Evolutionary conservation across 2,888 invertebrate species (phyloP), one percentile per base, ranked within the genome.

Genomic region (Chrysina gloriosa): DNA sequence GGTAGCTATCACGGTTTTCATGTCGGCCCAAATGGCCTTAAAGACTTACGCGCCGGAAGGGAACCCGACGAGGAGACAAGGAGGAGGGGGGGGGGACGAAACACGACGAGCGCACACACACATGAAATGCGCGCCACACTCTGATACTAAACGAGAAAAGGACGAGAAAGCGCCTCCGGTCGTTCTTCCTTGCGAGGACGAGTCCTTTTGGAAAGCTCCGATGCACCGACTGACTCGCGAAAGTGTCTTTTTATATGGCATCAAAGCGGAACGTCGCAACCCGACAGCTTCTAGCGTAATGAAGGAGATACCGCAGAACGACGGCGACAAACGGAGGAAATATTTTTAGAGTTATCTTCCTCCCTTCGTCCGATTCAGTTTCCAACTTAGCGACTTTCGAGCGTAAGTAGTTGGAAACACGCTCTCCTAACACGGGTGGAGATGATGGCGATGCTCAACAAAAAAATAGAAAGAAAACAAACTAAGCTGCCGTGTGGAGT

Each of bases 161-260:
- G n/a, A n/a, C n/a, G n/a, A n/a, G n/a, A n/a, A n/a, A n/a, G n/a
- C n/a, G n/a, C n/a, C n/a, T n/a, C n/a, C n/a, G n/a, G n/a, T n/a
- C n/a, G n/a, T n/a, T n/a, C n/a, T n/a, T n/a, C n/a, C n/a, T n/a
- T n/a, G n/a, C n/a, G n/a, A n/a, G n/a, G n/a, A n/a, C n/a, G n/a
- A n/a, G n/a, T n/a, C n/a, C n/a, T n/a, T n/a, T n/a, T n/a, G n/a
- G n/a, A n/a, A n/a, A n/a, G n/a, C n/a, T n/a, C n/a, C n/a, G n/a
- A n/a, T n/a, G n/a, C n/a, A n/a, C n/a, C n/a, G n/a, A n/a, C 48
- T 2, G 29, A 29, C 25, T 29, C 2, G 29, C 36, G 63, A 42
- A 34, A 16, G 45, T 45, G 16, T 63, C 45, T 63, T 63, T 63
- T 45, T 45, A 23, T 63, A 63, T 16, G 19, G 63, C 63, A 29